Conservation (phyloP, 2,888 invertebrate genomes). For the Cylloceria caligata region DNA sequence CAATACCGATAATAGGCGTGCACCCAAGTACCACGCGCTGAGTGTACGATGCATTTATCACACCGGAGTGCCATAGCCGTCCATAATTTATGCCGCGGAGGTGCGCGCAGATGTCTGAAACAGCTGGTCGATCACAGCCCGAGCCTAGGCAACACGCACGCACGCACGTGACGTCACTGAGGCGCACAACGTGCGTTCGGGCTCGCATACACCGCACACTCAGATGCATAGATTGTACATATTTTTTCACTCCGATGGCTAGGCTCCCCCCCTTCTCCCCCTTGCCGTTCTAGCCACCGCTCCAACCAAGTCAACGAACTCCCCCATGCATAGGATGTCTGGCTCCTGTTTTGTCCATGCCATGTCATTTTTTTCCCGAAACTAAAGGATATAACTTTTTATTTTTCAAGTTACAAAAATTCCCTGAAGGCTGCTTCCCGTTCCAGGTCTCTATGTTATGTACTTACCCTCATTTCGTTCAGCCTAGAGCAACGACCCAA, state of each 20-base stretch:
- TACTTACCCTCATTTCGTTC: conserved; percentile 19
- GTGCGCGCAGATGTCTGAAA: conserved; percentile 79
- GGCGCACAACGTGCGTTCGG: conserved; percentile 43
- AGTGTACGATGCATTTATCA: conserved; percentile 71
- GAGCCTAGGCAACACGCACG: conserved; percentile 68
- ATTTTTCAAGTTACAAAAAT: background rate
- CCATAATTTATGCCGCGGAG: conserved; percentile 74
- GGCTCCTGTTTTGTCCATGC: conserved; percentile 40
- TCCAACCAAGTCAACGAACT: conserved; percentile 60
- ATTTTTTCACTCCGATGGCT: conserved; percentile 69
- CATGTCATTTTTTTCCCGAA: conserved; percentile 44
- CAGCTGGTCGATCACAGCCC: conserved; percentile 76
- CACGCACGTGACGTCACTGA: conserved; percentile 75
- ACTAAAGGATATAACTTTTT: conserved; percentile 21
- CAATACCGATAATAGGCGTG: conserved; percentile 60
- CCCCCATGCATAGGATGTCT: conserved; percentile 55
- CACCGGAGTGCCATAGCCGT: conserved; percentile 59
- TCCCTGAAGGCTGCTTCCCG: background rate
- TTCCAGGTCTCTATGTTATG: background rate
- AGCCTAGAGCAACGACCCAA: background rate
- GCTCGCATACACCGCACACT: conserved; percentile 42
- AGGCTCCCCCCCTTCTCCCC: conserved; percentile 31
- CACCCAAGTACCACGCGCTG: conserved; percentile 40
- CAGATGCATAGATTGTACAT: conserved; percentile 78
- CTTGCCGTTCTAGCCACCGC: conserved; percentile 22